Percentiles rank a stretch among this genome's conserved stretches.
Conservation (phyloP, 2,113 vertebrate genomes). For the Lanius ludovicianus region DNA sequence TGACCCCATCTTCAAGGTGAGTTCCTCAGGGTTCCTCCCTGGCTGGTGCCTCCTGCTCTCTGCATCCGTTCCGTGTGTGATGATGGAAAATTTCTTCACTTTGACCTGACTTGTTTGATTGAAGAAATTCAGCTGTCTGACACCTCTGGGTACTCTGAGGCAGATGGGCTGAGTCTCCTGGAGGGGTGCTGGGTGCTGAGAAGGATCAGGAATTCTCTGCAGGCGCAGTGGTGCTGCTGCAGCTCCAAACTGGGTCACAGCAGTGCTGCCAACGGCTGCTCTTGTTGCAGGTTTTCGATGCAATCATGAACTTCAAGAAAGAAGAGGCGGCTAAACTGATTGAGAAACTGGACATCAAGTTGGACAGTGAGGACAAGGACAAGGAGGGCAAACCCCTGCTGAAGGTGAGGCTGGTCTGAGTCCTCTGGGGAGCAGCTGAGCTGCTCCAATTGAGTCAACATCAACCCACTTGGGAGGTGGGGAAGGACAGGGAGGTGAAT, state of each 20-base stretch:
- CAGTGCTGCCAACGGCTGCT: accelerated
- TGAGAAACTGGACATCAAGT: conserved; percentile 90
- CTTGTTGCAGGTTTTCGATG: conserved; percentile 83
- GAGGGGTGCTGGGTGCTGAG: neutral
- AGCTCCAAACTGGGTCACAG: neutral
- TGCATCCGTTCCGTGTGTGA: conserved; percentile 62
- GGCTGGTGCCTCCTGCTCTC: accelerated
- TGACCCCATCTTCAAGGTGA: conserved; percentile 96
- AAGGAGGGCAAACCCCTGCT: conserved; percentile 93
- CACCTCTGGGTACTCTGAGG: neutral
- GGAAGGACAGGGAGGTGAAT: neutral
- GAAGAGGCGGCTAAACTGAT: conserved; percentile 89
- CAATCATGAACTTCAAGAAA: conserved; percentile 94
- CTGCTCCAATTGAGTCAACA: accelerated
- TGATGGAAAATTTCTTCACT: conserved; percentile 88
- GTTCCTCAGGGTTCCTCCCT: neutral
- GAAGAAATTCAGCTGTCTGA: conserved; percentile 84
- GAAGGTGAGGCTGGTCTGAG: conserved; percentile 69
- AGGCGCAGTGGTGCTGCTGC: neutral
- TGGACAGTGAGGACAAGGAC: conserved; percentile 89
- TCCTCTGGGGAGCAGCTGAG: accelerated
- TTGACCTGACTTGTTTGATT: conserved; percentile 82
- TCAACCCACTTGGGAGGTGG: neutral
- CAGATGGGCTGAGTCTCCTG: neutral
- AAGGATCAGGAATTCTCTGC: neutral